These are phyloP conservation scores for Charanyca ferruginea DNA, from an alignment of 2,888 invertebrate species.

Conservation along the genomic window DNA sequence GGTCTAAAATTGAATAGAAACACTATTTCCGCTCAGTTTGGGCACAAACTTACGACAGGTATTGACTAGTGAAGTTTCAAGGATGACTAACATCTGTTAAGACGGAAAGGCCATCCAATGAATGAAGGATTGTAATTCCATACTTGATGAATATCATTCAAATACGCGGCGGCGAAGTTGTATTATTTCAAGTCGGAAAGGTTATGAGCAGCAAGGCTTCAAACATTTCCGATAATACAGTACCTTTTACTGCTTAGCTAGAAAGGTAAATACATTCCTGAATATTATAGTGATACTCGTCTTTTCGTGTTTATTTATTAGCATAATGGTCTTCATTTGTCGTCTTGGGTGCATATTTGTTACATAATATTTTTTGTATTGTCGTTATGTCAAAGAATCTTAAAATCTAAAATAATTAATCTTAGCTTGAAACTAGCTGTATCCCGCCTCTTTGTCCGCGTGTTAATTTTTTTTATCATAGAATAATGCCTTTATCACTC, in stretches of 20 bases:
- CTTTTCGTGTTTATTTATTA: conserved; percentile 16
- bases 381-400: background rate
- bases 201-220: conserved; percentile 46
- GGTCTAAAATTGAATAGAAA: background rate
- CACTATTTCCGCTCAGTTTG: conserved; percentile 19
- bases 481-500: no score
- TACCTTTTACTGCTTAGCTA: conserved; percentile 35
- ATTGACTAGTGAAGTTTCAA: conserved; percentile 18
- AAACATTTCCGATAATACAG: conserved; percentile 41
- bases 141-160: conserved; percentile 54
- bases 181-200: conserved; percentile 50
- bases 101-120: conserved; percentile 37
- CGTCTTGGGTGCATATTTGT: background rate
- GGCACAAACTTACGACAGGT: conserved; percentile 25
- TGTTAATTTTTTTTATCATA: no score
- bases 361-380: no score
- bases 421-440: no score
- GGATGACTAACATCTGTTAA: conserved; percentile 33
- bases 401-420: no score
- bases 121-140: conserved; percentile 46
- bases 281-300: conserved; percentile 13
- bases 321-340: conserved; percentile 17
- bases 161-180: conserved; percentile 44
- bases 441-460: no score
- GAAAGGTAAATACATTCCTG: conserved; percentile 36